A percentile compares a stretch with the other conserved stretches of the same genome.
Conservation (phyloP, 2,888 invertebrate species). For the Polydrusus pterygomalis region DNA sequence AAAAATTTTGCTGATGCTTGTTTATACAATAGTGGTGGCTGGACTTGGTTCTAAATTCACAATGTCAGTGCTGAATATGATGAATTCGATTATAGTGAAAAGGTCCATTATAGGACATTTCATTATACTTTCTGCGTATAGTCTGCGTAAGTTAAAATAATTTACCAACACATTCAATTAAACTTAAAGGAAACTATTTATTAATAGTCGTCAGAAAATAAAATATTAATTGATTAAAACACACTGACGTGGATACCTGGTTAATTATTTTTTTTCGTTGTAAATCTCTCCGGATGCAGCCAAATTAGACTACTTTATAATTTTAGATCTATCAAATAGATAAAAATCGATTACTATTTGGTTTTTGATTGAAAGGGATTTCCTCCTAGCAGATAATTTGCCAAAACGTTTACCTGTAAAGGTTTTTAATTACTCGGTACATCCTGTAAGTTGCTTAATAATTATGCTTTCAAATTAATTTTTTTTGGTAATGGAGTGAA, state of each 20-base stretch:
- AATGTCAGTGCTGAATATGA: too few species aligned
- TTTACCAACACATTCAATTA: neutral
- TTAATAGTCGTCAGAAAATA: neutral
- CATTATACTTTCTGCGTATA: too few species aligned
- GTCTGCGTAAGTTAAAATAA: too few species aligned
- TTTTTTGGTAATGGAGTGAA: neutral
- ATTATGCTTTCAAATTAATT: neutral
- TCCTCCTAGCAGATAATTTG: conserved; percentile 16
- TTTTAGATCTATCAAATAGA: conserved; percentile 17
- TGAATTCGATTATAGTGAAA: too few species aligned
- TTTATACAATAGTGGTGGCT: too few species aligned
- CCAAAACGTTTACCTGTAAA: conserved; percentile 16
- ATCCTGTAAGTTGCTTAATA: conserved; percentile 3
- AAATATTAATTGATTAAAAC: neutral
- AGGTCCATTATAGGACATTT: too few species aligned
- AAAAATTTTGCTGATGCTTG: too few species aligned
- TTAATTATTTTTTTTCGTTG: conserved; percentile 16
- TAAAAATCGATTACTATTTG: conserved; percentile 20
- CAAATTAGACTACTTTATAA: neutral
- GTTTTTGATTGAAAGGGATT: conserved; percentile 18
- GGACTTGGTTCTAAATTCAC: too few species aligned
- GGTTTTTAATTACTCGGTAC: conserved; percentile 16
- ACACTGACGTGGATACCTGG: neutral
- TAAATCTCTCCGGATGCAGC: conserved; percentile 20
- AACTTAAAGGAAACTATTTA: neutral